Conservation (phyloP, 2,797 vertebrate genomes). For the Sebastes diaconus region DNA sequence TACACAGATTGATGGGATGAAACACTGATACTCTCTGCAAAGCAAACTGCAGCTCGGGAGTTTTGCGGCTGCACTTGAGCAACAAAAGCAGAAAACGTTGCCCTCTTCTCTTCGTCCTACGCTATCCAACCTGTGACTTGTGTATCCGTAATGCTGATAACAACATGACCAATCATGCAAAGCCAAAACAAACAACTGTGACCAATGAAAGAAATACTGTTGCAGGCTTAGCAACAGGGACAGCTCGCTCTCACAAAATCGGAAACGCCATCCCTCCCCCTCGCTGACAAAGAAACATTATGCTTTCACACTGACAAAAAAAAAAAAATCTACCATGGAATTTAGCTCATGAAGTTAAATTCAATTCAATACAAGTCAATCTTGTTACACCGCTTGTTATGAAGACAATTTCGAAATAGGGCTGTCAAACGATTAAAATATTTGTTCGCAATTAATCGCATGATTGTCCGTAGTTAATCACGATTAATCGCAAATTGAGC, state of each 20-base stretch:
- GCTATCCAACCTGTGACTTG: constrained; percentile 6
- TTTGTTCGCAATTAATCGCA: too few species aligned
- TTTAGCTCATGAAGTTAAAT: neutral
- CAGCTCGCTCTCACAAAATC: constrained; percentile 40
- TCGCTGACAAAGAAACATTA: constrained; percentile 37
- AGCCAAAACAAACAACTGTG: constrained; percentile 18
- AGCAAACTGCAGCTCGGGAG: constrained; percentile 17
- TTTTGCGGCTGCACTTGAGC: neutral
- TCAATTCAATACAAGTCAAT: neutral
- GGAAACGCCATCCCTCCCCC: neutral
- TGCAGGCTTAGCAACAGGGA: constrained; percentile 37
- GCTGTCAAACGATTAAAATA: too few species aligned
- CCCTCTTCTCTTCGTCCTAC: neutral
- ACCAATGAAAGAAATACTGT: constrained; percentile 34
- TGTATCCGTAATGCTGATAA: neutral
- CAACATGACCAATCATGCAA: neutral
- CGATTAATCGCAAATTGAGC: too few species aligned
- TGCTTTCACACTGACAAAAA: neutral
- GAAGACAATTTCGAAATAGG: neutral
- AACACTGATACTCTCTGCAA: constrained; percentile 38
- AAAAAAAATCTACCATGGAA: neutral
- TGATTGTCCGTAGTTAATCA: too few species aligned
- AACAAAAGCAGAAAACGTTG: neutral
- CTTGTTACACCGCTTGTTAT: neutral
- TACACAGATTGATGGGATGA: constrained; percentile 64